phyloP scores from a whole-genome alignment of 2,797 vertebrate genomes.

The Clamator glandarius region DNA sequence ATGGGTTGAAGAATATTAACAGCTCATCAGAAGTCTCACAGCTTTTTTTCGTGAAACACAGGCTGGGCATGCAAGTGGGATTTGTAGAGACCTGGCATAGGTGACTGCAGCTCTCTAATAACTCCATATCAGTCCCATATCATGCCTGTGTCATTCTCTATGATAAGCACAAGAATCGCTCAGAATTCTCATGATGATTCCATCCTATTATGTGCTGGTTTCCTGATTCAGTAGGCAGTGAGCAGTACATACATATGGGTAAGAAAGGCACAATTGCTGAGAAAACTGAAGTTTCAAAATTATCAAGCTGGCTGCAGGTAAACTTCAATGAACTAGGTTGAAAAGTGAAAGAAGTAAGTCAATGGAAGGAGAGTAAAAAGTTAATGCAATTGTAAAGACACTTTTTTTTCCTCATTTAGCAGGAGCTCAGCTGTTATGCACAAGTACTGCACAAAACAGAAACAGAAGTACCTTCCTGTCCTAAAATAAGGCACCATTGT shows the following conservation, averaged over 20 bases:
- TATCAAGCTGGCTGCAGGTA: background rate
- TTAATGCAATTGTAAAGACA: background rate
- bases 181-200: background rate
- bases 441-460: background rate
- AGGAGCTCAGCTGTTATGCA: background rate
- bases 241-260: background rate
- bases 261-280: background rate
- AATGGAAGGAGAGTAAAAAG: background rate
- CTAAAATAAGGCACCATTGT: background rate
- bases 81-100: background rate
- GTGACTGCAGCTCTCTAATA: background rate
- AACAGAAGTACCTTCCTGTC: background rate
- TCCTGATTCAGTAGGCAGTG: background rate
- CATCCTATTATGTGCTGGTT: background rate
- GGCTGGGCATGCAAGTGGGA: background rate
- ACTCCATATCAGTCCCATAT: fast-evolving
- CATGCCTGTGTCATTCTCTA: background rate
- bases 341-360: background rate
- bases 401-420: background rate
- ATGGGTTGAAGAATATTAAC: background rate
- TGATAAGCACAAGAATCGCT: background rate
- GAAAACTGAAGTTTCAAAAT: background rate
- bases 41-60: background rate
- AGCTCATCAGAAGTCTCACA: background rate
- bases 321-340: background rate